phyloP scores from a whole-genome alignment of 2,113 vertebrate genomes.

The Phrynosoma blainvillii region DNA sequence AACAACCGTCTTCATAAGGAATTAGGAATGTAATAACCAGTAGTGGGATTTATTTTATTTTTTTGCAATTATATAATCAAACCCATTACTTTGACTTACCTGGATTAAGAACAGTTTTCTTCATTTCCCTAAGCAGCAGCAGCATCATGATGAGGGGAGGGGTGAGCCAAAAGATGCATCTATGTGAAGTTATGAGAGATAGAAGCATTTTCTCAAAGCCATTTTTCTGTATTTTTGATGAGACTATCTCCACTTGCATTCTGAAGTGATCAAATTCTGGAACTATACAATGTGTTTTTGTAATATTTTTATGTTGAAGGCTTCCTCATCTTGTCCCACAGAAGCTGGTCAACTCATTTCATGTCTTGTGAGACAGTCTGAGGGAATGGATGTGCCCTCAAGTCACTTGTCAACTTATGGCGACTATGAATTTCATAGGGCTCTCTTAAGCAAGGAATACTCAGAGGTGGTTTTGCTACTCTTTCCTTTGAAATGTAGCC shows the following conservation, averaged over 20 bases:
- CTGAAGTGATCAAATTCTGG: not conserved
- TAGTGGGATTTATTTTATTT: not conserved
- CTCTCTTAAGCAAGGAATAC: no score
- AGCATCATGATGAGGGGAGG: no score
- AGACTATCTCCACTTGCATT: not conserved
- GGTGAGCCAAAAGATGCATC: not conserved
- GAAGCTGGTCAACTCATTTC: not conserved
- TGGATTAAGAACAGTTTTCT: not conserved
- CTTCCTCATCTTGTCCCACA: not conserved
- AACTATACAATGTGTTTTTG: not conserved
- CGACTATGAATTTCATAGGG: no score
- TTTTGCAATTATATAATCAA: slow-evolving; percentile 10
- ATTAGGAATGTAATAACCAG: slow-evolving; percentile 19
- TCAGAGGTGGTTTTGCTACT: no score
- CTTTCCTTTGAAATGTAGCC: no score
- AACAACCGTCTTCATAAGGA: not conserved
- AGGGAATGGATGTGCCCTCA: no score
- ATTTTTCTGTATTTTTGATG: not conserved
- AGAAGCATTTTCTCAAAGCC: no score
- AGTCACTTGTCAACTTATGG: no score
- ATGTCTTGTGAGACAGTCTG: not conserved
- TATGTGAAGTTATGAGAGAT: not conserved
- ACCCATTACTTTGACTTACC: not conserved
- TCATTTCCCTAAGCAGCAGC: not conserved
- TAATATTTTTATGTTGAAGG: not conserved